Percentiles rank a stretch among this genome's conserved stretches.
Evolutionary conservation across 2,113 vertebrate genomes (phyloP).

Genomic region (Myotis davidii): DNA sequence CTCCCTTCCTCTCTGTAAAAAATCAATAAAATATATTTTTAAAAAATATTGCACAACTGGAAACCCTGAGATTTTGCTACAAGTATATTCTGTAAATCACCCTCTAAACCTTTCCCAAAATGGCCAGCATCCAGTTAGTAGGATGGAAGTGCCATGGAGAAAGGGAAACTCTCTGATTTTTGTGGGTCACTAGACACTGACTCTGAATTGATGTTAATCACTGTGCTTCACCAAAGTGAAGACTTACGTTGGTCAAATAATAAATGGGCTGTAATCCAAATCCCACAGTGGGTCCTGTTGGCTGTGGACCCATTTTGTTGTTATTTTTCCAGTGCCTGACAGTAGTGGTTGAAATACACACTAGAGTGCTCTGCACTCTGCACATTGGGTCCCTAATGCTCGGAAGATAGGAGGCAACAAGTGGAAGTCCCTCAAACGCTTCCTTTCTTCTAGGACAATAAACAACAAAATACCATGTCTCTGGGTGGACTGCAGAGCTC

Average conservation of each 20-base stretch:
- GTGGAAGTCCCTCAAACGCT: not conserved
- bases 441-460: not conserved
- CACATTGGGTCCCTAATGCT: no score
- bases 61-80: not conserved
- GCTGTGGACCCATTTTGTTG: not conserved
- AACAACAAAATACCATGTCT: not conserved
- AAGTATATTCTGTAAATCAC: not conserved
- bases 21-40: no score
- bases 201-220: not conserved
- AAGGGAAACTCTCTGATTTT: not conserved
- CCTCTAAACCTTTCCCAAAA: not conserved
- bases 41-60: not conserved
- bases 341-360: not conserved
- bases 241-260: not conserved
- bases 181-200: not conserved
- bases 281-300: not conserved
- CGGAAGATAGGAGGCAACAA: no score
- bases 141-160: not conserved
- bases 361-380: not conserved
- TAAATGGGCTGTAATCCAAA: not conserved
- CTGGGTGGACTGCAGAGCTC: not conserved
- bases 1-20: no score
- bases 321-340: not conserved
- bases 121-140: not conserved
- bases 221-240: not conserved